Base-by-base conservation (phyloP, 2,797 vertebrate genomes). In the Enteromius anoplus region DNA sequence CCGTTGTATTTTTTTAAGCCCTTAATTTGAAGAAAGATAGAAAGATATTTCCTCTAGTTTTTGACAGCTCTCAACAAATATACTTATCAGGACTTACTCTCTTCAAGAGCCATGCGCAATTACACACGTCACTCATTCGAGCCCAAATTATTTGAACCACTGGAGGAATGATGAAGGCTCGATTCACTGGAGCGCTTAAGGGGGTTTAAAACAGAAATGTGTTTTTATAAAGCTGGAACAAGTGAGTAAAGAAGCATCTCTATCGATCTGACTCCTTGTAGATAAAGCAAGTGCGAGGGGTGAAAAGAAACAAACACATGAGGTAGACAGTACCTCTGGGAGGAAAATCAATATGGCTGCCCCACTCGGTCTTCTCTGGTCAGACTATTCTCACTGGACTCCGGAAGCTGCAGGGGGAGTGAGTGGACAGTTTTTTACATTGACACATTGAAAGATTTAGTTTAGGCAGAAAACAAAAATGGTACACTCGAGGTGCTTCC, bases 101-200 rank as follows among this genome's bases (percentile, higher is more conserved):
- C 87, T 86, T 87, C 86, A 84, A 87, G 80, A 89, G 86, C 90
- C 86, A 88, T 84, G 83, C 90, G 90, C 93, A 94, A 95, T 95
- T 95, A 93, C 92, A 93, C 91, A 89, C 93, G 93, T 94, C 94
- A 95, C 89, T 96, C 93, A 94, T 92, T 93, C 92, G 84, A 93
- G 87, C 86, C 88, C 60, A 90, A 91, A 93, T 92, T 65, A 92
- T 94, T 91, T 90, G 89, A 93, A 93, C 91, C 92, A 91, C 86
- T 88, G 91, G 93, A 95, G 91, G 92, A 93, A 92, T 88, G 73
- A 93, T 93, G 91, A 92, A 92, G 53, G 15, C 51, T 83, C 7
- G 92, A 93, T 92, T 88, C 93, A 92, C 89, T 89, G 89, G 92
- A 91, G 91, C 86, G 90, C 89, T 93, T 90, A 87, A 91, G 88